A percentile compares a stretch with the other conserved stretches of the same genome.
These are phyloP conservation scores for Saccopteryx bilineata DNA, from an alignment of 2,113 vertebrate species.

Conservation along the genomic window DNA sequence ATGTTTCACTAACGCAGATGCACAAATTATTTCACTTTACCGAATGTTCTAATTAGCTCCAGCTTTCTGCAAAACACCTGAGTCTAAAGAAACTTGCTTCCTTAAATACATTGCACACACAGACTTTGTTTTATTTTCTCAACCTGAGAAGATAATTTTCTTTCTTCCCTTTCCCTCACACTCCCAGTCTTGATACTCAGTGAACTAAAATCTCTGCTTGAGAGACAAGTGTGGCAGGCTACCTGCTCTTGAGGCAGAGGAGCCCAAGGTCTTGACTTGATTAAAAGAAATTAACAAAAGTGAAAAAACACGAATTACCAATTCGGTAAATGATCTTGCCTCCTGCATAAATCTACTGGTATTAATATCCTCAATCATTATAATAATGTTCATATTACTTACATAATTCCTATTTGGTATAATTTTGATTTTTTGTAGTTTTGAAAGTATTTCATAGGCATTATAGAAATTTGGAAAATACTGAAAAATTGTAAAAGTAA, in stretches of 20 bases:
- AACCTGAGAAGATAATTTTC: rapidly evolving
- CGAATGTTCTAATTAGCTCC: not conserved
- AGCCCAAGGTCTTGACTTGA: not conserved
- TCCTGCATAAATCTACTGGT: not conserved
- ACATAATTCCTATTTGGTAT: not conserved
- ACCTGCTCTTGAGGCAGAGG: not conserved
- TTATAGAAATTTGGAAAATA: not conserved
- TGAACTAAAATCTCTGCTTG: not conserved
- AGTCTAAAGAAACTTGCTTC: not conserved
- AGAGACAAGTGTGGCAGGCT: not conserved
- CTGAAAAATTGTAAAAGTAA: not conserved
- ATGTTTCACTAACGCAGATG: not conserved
- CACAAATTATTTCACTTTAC: not conserved
- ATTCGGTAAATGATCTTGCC: not conserved
- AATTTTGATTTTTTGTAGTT: not conserved
- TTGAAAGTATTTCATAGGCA: not conserved
- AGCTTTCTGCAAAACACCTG: not conserved
- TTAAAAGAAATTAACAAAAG: not conserved
- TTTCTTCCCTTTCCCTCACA: not conserved
- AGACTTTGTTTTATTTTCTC: not conserved
- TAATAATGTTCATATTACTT: not conserved
- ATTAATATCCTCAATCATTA: not conserved
- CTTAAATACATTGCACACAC: not conserved
- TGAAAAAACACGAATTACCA: not conserved
- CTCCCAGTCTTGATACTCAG: not conserved